Evolutionary conservation across 2,888 invertebrate genomes (phyloP), one percentile per base, ranked within the genome.

Genomic region (Torymus aiolomorphi): DNA sequence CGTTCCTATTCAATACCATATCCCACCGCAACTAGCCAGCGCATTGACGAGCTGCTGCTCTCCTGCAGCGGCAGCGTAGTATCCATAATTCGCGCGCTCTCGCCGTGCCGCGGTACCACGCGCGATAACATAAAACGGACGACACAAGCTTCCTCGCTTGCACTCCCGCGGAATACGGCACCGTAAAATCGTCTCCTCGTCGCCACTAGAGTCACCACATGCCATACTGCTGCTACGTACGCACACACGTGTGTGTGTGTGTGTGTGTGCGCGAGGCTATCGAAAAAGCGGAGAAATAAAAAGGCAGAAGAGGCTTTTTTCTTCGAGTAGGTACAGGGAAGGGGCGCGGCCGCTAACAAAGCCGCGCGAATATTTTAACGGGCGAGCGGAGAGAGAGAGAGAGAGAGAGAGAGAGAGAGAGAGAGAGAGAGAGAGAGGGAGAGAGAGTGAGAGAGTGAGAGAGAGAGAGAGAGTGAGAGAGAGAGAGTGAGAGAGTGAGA

Each of bases 341-440:
- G 75, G 73, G 77, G 80, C 76, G 80, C 66, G 80, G 67, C 42
- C 20, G 18, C 24, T 65, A 63, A 77, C 80, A 80, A 77, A 74
- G 67, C 74, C 42, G 8, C 42, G 54, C 66, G 67, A 80, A 80
- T 76, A 69, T 65, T 76, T 80, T 76, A 67, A 80, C 67, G 62
- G 62, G 42, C 8, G 5, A 5, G 42, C 8, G 8, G 8, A 57
- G 71, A 11, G 49, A 66, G 66, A 71, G 54, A 66, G 69, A 74
- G 78, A 62, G n/a, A n/a, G n/a, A n/a, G n/a, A n/a, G n/a, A n/a
- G n/a, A n/a, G n/a, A n/a, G n/a, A n/a, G n/a, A n/a, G n/a, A n/a
- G n/a, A n/a, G n/a, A n/a, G n/a, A n/a, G n/a, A n/a, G n/a, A n/a
- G n/a, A n/a, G n/a, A n/a, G n/a, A n/a, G n/a, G 8, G 8, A 57